phyloP scores from a whole-genome alignment of 2,888 invertebrate species.

The Malthinus seriepunctatus region DNA sequence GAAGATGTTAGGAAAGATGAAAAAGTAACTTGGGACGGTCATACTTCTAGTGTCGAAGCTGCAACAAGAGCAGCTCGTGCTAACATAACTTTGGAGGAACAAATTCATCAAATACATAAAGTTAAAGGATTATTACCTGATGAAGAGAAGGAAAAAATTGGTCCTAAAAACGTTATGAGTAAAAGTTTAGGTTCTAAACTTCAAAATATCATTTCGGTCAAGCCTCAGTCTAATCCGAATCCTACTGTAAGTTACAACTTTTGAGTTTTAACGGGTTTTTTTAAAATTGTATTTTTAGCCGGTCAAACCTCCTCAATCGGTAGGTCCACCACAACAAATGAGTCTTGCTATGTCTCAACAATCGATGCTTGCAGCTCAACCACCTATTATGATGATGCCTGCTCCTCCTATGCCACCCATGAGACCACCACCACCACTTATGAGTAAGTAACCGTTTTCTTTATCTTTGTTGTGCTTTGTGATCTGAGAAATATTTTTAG shows the following conservation, averaged over 20 bases:
- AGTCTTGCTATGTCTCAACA: slow-evolving; percentile 51
- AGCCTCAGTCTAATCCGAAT: slow-evolving; percentile 47
- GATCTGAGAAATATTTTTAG: slow-evolving; percentile 26
- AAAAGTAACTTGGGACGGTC: slow-evolving; percentile 97
- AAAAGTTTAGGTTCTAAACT: slow-evolving; percentile 48
- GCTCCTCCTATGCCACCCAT: slow-evolving; percentile 62
- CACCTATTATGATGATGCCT: slow-evolving; percentile 67
- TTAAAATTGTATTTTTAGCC: slow-evolving; percentile 31
- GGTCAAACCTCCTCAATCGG: slow-evolving; percentile 52
- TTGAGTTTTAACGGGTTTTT: slow-evolving; percentile 12
- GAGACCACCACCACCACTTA: slow-evolving; percentile 62
- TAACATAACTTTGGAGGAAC: slow-evolving; percentile 94
- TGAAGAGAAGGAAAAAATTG: slow-evolving; percentile 96
- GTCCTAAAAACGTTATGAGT: slow-evolving; percentile 76
- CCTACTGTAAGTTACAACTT: slow-evolving; percentile 18
- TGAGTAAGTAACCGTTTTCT: slow-evolving; percentile 54
- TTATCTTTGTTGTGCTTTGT: not conserved
- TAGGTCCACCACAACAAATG: slow-evolving; percentile 47
- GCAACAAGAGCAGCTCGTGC: slow-evolving; percentile 92
- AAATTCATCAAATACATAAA: slow-evolving; percentile 97
- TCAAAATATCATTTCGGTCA: slow-evolving; percentile 53
- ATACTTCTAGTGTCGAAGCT: slow-evolving; percentile 95
- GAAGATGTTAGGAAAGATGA: slow-evolving; percentile 83
- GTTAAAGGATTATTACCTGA: slow-evolving; percentile 91
- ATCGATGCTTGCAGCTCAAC: slow-evolving; percentile 56